phyloP scores from a whole-genome alignment of 2,113 vertebrate genomes.

The Apistogramma diplotaenia region DNA sequence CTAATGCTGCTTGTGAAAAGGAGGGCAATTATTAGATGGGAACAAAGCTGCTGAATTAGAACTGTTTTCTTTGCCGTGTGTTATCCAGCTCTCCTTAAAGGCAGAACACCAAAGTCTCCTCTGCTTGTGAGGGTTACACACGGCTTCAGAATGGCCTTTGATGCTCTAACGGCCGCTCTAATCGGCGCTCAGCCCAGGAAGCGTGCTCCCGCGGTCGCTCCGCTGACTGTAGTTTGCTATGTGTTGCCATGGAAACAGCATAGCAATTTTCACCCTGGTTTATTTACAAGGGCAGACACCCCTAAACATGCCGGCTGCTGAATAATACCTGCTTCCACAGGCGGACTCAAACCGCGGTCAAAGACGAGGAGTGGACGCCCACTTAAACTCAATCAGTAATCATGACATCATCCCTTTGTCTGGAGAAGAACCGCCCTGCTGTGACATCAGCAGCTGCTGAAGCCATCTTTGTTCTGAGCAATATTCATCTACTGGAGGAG shows the following conservation, averaged over 20 bases:
- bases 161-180: constrained; percentile 52
- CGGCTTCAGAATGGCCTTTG: constrained; percentile 42
- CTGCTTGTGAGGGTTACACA: neutral
- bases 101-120: neutral
- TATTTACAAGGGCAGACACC: constrained; percentile 36
- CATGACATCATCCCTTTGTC: neutral
- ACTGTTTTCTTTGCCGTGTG: constrained; percentile 7
- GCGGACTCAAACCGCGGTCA: neutral
- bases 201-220: neutral
- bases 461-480: neutral
- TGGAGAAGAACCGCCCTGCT: neutral
- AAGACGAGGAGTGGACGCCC: neutral
- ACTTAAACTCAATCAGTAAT: neutral
- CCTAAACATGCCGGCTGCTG: constrained; percentile 8
- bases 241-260: constrained; percentile 64
- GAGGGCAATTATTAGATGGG: constrained; percentile 42
- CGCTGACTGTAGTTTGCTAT: constrained; percentile 18
- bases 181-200: constrained; percentile 47
- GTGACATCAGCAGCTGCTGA: neutral
- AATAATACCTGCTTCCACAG: neutral
- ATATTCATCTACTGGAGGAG: no score
- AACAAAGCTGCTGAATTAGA: constrained; percentile 41
- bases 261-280: constrained; percentile 12
- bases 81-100: constrained; percentile 12
- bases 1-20: constrained; percentile 47